Base-by-base conservation (phyloP, 2,888 invertebrate genomes). In the Leptura quadrifasciata region DNA sequence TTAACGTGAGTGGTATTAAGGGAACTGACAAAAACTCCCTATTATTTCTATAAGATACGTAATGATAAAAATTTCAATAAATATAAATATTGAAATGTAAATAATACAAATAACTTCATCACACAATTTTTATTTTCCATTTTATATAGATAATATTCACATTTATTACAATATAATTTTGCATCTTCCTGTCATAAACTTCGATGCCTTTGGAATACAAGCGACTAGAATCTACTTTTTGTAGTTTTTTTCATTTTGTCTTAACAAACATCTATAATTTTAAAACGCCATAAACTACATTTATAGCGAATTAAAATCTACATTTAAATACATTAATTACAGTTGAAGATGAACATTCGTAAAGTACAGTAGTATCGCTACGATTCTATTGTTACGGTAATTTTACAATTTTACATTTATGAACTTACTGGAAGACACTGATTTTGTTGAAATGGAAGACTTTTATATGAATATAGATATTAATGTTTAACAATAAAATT, bases 401-500 rank as follows among this genome's bases (percentile, higher is more conserved):
- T 65, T 27, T 71, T 58, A 52, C 39, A 57, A 58, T 65, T 27
- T 71, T 58, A 52, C 39, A 21, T 72, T 39, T 20, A 54, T 55
- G 65, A 52, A 52, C 63, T 31, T 55, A 54, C 24, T 81, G 81
- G 81, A 81, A 81, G 81, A 81, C 79, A 67, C 72, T 77, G 77
- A 81, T 81, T 79, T 79, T 81, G 81, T 78, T 79, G 80, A 55
- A 21, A 52, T 57, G 27, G 27, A 76, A 31, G 47, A 57, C 20
- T 52, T 15, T 10, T 57, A 20, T 57, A 57, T 57, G 57, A 21
- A 57, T 57, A 57, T 60, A 27, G 21, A 58, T 31, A 27, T 60
- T 60, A 55, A 63, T n/a, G 21, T 35, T 55, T n/a, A 68, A 68
- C 31, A 12, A 68, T 5, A 65, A 54, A 47, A n/a, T 4, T 15